Conservation (phyloP, 2,113 vertebrate species). For the Caranx ignobilis region DNA sequence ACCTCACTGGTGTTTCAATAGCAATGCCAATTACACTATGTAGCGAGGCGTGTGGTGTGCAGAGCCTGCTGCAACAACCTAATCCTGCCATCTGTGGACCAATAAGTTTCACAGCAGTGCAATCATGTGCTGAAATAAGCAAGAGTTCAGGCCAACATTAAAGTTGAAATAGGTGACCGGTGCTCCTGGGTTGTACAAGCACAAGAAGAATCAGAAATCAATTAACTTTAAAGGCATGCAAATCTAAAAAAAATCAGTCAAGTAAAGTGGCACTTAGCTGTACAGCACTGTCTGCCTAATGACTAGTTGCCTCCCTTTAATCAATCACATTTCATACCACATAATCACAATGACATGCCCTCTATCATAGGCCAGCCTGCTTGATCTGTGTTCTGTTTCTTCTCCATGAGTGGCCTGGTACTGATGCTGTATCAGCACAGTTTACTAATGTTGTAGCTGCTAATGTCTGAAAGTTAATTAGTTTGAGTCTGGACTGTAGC, state of each 20-base stretch:
- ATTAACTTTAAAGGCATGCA: constrained; percentile 65
- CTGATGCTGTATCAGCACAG: constrained; percentile 42
- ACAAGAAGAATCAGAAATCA: constrained; percentile 61
- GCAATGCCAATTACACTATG: constrained; percentile 36
- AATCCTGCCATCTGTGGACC: constrained; percentile 60
- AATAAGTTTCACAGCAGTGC: constrained; percentile 46
- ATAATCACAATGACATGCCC: constrained; percentile 80
- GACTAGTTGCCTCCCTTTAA: constrained; percentile 75
- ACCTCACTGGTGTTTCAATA: constrained; percentile 49
- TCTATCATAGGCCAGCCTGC: constrained; percentile 68
- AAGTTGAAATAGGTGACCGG: constrained; percentile 53
- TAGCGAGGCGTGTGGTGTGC: constrained; percentile 26
- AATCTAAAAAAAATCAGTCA: constrained; percentile 57
- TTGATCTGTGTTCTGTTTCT: constrained; percentile 50
- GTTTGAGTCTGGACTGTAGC: constrained; percentile 2
- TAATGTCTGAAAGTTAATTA: constrained; percentile 28
- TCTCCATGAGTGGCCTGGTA: constrained; percentile 28
- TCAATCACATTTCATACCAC: constrained; percentile 84
- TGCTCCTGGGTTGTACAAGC: constrained; percentile 50
- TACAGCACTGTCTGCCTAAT: constrained; percentile 57
- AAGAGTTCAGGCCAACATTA: constrained; percentile 10
- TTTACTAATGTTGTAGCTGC: constrained; percentile 32
- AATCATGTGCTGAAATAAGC: constrained; percentile 25
- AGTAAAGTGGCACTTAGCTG: constrained; percentile 49
- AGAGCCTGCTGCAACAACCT: constrained; percentile 27